Evolutionary conservation across 2,888 invertebrate species (phyloP), one percentile per base, ranked within the genome.

Genomic region (Tetanocera ferruginea): DNA sequence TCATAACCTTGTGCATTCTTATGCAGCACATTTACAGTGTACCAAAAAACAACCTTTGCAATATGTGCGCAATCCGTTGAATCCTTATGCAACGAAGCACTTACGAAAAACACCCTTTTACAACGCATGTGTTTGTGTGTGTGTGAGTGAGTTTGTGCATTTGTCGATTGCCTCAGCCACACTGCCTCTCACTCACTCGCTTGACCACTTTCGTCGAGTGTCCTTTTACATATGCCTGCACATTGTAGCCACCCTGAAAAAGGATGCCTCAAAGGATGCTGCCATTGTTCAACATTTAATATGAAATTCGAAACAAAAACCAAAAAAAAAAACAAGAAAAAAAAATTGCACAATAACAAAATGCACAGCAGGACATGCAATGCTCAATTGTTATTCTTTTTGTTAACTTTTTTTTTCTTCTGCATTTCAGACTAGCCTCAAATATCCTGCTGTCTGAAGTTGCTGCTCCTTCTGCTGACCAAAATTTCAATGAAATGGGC

Each of bases 331-430:
- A 31, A 60, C 51, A n/a, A 31, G 25, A 14, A 74, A 23, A 67
- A 25, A 52, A 67, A 67, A 52, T 60, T 37, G 72, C 74, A 78
- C 57, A 74, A 74, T 72, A 25, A n/a, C 60, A 23, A 74, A 73
- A 67, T 74, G 69, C 77, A 67, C 77, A 78, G 77, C 77, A 74
- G 77, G 77, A 78, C 69, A 74, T 76, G 66, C 67, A 67, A 23
- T 74, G 55, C 51, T 75, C 66, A 75, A 66, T 75, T 66, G 67
- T 67, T 75, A 67, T 75, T 67, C 66, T 75, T 75, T 67, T 75
- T 34, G 75, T 66, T 17, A 25, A 17, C 14, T 69, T 37, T 66
- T 34, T 37, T n/a, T 28, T 60, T 67, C n/a, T 66, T n/a, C 11
- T 57, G 6, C 19, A 25, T 51, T 74, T 37, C 8, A 6, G 5